Conservation (phyloP, 53 echinoderm and acorn worm species). For the Echinometra lucunter region DNA sequence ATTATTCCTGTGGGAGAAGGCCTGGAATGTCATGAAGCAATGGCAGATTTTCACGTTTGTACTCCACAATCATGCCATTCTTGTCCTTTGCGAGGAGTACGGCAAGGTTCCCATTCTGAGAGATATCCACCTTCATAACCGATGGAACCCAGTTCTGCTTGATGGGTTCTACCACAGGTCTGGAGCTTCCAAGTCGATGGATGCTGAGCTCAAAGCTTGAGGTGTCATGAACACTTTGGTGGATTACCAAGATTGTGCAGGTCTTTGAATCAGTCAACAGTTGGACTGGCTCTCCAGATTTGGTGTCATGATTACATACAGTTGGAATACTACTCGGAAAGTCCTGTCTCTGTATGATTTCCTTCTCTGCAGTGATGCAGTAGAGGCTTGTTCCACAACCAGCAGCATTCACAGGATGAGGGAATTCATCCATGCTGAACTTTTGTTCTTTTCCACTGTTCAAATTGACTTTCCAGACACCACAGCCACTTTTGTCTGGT, state of each 20-base stretch:
- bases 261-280: conserved; percentile 55
- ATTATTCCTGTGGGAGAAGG: conserved; percentile 25
- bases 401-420: conserved; percentile 27
- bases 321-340: conserved; percentile 13
- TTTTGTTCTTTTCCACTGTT: background rate
- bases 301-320: conserved; percentile 37
- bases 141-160: conserved; percentile 23
- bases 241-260: conserved; percentile 31
- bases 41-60: conserved; percentile 37
- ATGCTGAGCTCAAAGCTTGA: conserved; percentile 35
- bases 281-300: conserved; percentile 51
- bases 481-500: conserved; percentile 8
- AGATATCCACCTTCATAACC: conserved; percentile 27
- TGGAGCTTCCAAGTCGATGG: conserved; percentile 32
- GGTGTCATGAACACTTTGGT: background rate
- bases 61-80: conserved; percentile 2
- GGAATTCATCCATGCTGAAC: conserved; percentile 14
- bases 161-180: background rate
- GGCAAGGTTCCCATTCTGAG: background rate
- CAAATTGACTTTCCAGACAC: conserved; percentile 5
- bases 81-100: conserved; percentile 9
- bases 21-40: conserved; percentile 27
- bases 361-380: conserved; percentile 18
- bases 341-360: conserved; percentile 32
- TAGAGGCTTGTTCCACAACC: conserved; percentile 9